These are phyloP conservation scores for Neoscelio sp. DNA, from an alignment of 2,888 invertebrate species.

Conservation along the genomic window DNA sequence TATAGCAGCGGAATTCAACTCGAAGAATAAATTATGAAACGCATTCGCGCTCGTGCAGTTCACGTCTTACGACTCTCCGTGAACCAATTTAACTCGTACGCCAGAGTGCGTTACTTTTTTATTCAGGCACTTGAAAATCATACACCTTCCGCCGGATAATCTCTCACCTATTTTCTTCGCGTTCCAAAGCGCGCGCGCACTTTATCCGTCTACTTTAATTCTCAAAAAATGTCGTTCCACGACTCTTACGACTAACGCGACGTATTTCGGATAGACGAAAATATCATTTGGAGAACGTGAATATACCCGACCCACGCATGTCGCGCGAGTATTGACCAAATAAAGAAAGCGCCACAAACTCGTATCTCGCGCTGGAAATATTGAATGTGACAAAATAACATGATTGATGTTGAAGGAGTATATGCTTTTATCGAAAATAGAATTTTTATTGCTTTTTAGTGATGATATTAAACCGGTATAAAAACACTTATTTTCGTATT, in stretches of 20 bases:
- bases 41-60: constrained; percentile 6
- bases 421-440: constrained; percentile 52
- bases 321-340: constrained; percentile 24
- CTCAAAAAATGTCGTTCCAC: constrained; percentile 24
- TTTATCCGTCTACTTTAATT: constrained; percentile 3
- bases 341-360: constrained; percentile 32
- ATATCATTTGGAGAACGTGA: constrained; percentile 34
- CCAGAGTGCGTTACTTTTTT: constrained; percentile 22
- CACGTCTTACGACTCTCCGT: constrained; percentile 18
- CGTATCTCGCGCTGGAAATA: constrained; percentile 28
- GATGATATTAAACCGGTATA: constrained; percentile 36
- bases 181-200: neutral
- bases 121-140: constrained; percentile 24
- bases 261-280: constrained; percentile 20
- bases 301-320: constrained; percentile 2
- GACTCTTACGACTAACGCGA: neutral
- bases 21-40: constrained; percentile 38
- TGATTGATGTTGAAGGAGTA: constrained; percentile 56
- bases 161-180: neutral
- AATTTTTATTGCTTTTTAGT: constrained; percentile 45
- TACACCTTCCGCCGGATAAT: neutral
- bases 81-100: constrained; percentile 14
- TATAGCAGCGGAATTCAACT: constrained; percentile 4
- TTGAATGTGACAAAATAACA: constrained; percentile 55
- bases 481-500: constrained; percentile 40